phyloP scores from a whole-genome alignment of 2,113 vertebrate species.

The Tringa solitaria region DNA sequence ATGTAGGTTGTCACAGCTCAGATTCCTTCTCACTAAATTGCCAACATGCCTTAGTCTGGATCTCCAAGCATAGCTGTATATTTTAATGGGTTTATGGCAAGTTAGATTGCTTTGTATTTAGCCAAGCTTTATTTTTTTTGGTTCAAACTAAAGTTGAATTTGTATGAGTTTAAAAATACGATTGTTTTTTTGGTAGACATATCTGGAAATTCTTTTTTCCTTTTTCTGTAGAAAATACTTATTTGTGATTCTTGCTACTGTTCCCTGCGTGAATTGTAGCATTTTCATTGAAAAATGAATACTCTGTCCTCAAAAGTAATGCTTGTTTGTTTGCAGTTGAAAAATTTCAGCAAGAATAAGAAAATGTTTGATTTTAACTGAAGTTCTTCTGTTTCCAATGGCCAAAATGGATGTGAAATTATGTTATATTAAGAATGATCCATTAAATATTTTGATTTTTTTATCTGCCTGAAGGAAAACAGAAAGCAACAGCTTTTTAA shows the following conservation, averaged over 20 bases:
- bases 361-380: neutral
- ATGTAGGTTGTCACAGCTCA: neutral
- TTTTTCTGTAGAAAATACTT: neutral
- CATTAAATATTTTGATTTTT: neutral
- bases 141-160: neutral
- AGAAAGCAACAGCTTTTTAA: neutral
- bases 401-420: neutral
- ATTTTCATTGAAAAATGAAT: neutral
- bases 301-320: neutral
- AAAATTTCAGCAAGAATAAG: neutral
- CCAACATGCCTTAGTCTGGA: neutral
- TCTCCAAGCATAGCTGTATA: neutral
- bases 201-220: neutral
- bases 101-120: neutral
- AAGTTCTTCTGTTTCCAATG: neutral
- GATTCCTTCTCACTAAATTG: neutral
- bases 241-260: neutral
- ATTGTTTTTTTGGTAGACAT: neutral
- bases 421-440: neutral
- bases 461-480: neutral
- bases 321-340: neutral
- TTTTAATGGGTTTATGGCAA: constrained; percentile 15
- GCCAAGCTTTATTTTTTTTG: neutral
- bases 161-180: neutral
- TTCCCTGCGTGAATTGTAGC: neutral